A percentile compares a stretch with the other conserved stretches of the same genome.
Evolutionary conservation across 2,888 invertebrate genomes (phyloP).

Genomic region (Drosophila fulvimacula): DNA sequence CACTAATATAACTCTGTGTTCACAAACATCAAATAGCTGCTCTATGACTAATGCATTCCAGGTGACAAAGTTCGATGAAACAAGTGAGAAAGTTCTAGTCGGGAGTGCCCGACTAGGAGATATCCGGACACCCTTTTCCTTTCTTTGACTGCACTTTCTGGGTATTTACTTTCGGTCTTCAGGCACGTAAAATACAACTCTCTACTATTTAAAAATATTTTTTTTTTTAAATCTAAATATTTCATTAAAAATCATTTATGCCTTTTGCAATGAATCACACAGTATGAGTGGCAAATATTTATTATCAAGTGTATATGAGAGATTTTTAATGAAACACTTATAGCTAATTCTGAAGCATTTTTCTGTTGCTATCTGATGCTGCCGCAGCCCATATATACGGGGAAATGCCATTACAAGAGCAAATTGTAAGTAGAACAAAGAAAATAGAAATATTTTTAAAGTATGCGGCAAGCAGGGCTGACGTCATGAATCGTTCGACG

Average conservation of each 20-base stretch:
- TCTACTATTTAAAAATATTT: too few relatives aligned
- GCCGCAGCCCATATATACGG: constrained; percentile 13
- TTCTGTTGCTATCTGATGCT: constrained; percentile 57
- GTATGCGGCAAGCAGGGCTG: constrained; percentile 32
- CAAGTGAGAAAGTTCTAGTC: too few relatives aligned
- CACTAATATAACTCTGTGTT: neutral
- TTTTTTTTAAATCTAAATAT: too few relatives aligned
- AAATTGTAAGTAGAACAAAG: constrained; percentile 39
- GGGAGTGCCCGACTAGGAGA: neutral
- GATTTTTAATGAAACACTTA: constrained; percentile 16
- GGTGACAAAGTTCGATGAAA: neutral
- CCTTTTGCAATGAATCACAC: neutral
- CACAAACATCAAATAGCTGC: neutral
- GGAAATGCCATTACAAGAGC: constrained; percentile 41
- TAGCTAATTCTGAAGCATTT: neutral
- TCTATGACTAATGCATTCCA: neutral
- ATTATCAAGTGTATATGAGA: neutral
- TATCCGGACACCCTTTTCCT: neutral
- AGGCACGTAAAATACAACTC: too few relatives aligned
- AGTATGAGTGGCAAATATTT: neutral
- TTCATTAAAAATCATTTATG: neutral
- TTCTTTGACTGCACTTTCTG: too few relatives aligned
- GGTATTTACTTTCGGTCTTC: too few relatives aligned
- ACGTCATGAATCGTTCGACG: constrained; percentile 41
- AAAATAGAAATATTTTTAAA: constrained; percentile 32